Percentiles rank a stretch among this genome's conserved stretches.
These are phyloP conservation scores for Hypolimnas misippus DNA, from an alignment of 2,888 invertebrate genomes.

Conservation along the genomic window DNA sequence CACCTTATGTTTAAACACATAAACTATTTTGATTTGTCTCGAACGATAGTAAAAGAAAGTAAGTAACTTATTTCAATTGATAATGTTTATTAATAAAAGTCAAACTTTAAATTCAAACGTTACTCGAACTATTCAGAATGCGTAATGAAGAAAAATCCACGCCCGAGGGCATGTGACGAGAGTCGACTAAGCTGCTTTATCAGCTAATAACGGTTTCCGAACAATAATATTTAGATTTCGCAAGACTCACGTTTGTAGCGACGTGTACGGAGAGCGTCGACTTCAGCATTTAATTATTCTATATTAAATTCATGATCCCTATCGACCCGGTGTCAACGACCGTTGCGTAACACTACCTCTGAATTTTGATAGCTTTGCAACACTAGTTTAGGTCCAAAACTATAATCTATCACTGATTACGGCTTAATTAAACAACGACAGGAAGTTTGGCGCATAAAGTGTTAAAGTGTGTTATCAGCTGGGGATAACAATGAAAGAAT, in stretches of 20 bases:
- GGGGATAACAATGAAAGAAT: constrained; percentile 74
- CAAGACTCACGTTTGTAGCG: constrained; percentile 58
- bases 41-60: neutral
- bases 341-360: constrained; percentile 49
- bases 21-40: constrained; percentile 59
- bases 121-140: constrained; percentile 20
- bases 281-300: constrained; percentile 46
- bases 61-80: neutral
- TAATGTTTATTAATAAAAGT: neutral
- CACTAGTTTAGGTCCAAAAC: constrained; percentile 44
- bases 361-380: constrained; percentile 30
- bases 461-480: constrained; percentile 62
- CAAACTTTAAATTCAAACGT: constrained; percentile 14
- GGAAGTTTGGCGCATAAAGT: constrained; percentile 67
- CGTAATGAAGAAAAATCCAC: constrained; percentile 28
- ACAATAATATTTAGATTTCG: constrained; percentile 55
- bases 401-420: constrained; percentile 40
- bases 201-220: constrained; percentile 38
- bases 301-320: constrained; percentile 39
- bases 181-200: constrained; percentile 35
- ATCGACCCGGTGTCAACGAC: constrained; percentile 52
- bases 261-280: constrained; percentile 49
- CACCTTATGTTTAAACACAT: constrained; percentile 59
- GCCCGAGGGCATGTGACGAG: constrained; percentile 45
- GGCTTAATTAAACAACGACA: constrained; percentile 52